These are phyloP conservation scores for Copsychus sechellarum DNA, from an alignment of 2,113 vertebrate genomes.

Conservation along the genomic window DNA sequence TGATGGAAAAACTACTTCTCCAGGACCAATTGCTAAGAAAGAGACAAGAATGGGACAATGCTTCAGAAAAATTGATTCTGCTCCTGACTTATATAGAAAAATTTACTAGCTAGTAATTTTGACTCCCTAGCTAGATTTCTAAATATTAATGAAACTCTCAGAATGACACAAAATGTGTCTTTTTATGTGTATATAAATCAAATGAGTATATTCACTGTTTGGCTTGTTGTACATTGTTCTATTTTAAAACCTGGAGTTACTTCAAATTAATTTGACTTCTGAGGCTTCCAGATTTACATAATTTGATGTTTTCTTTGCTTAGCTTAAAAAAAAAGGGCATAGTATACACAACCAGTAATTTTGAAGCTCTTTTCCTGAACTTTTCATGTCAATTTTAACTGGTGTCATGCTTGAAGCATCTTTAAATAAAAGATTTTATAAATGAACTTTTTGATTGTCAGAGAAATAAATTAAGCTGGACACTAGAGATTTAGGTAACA, in stretches of 20 bases:
- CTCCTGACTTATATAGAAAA: neutral
- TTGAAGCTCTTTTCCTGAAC: neutral
- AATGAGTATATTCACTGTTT: neutral
- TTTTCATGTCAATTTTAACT: neutral
- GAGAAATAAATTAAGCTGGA: neutral
- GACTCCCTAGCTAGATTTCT: neutral
- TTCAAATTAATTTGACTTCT: neutral
- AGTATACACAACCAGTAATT: neutral
- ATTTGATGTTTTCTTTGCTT: neutral
- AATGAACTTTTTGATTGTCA: neutral
- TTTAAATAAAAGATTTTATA: neutral
- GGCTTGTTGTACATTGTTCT: neutral
- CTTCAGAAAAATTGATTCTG: neutral
- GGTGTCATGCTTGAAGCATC: neutral
- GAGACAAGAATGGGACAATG: neutral
- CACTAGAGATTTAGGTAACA: neutral
- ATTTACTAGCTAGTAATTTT: neutral
- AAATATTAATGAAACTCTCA: neutral
- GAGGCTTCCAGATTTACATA: neutral
- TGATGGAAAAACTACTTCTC: neutral
- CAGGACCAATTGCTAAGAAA: neutral
- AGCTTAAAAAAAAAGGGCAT: accelerated
- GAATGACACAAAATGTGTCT: neutral
- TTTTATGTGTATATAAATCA: neutral
- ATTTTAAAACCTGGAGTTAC: neutral